These are phyloP conservation scores for Ancistrus triradiatus DNA, from an alignment of 2,113 vertebrate species.

Conservation along the genomic window DNA sequence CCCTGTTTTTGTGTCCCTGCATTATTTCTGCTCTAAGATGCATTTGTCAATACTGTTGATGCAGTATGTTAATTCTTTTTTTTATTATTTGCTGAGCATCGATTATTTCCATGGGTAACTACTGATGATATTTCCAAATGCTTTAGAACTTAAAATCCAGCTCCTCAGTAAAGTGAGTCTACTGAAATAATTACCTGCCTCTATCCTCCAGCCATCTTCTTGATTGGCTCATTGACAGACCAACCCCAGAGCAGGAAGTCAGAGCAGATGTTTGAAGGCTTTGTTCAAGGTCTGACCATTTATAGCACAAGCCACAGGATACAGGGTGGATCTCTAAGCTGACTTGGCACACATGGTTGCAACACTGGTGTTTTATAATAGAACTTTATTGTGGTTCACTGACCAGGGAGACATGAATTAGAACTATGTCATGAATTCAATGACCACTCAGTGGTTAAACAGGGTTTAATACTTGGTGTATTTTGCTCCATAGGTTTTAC, in stretches of 20 bases:
- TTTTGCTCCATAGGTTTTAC: no score
- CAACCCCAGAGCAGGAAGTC: conserved; percentile 29
- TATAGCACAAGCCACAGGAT: conserved; percentile 39
- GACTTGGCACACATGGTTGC: conserved; percentile 31
- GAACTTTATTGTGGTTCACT: conserved; percentile 29
- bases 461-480: neutral
- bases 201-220: neutral
- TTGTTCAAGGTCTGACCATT: conserved; percentile 38
- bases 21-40: neutral
- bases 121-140: conserved; percentile 31
- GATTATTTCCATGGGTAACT: conserved; percentile 16
- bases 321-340: conserved; percentile 31
- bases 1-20: neutral
- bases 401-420: conserved; percentile 27
- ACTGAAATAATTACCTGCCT: conserved; percentile 36
- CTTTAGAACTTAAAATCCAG: conserved; percentile 11
- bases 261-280: conserved; percentile 33
- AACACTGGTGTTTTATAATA: conserved; percentile 34
- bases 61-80: neutral
- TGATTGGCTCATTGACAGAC: conserved; percentile 10
- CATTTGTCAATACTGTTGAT: no score
- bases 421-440: conserved; percentile 18
- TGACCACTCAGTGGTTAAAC: conserved; percentile 11
- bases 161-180: neutral
- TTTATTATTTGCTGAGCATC: conserved; percentile 37